These are phyloP conservation scores for Tribolium madens DNA, from an alignment of 1,140 invertebrate genomes.

Conservation along the genomic window DNA sequence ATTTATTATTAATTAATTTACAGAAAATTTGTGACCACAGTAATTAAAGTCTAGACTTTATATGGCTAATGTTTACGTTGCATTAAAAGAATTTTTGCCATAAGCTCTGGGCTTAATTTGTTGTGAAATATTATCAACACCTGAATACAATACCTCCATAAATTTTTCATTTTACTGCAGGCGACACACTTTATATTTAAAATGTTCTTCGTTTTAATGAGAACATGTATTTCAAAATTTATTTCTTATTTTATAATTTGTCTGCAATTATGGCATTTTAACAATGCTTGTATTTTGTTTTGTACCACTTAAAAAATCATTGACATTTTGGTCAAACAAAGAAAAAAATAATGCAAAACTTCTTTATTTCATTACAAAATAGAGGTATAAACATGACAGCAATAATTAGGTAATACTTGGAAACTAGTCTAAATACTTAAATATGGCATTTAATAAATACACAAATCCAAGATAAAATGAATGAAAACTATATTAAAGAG, in stretches of 20 bases:
- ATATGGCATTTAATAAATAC: conserved; percentile 45
- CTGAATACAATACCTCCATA: background rate
- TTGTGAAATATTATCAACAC: background rate
- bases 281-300: too few species aligned
- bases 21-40: too few species aligned
- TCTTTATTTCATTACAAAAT: conserved; percentile 37
- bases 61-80: too few species aligned
- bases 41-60: too few species aligned
- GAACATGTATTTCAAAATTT: too few species aligned
- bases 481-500: background rate
- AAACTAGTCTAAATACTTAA: conserved; percentile 40
- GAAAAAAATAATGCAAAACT: conserved; percentile 1
- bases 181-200: background rate
- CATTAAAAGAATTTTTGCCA: too few species aligned
- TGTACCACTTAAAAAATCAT: too few species aligned
- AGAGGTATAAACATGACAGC: conserved; percentile 23
- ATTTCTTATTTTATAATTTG: too few species aligned
- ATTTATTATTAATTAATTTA: background rate
- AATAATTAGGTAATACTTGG: conserved; percentile 15
- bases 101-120: background rate
- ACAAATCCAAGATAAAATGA: conserved; percentile 27
- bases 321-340: background rate
- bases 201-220: too few species aligned
- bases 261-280: too few species aligned
- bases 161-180: background rate